A percentile compares a stretch with the other conserved stretches of the same genome.
phyloP scores from a whole-genome alignment of 2,797 vertebrate genomes.

The Morus bassanus region DNA sequence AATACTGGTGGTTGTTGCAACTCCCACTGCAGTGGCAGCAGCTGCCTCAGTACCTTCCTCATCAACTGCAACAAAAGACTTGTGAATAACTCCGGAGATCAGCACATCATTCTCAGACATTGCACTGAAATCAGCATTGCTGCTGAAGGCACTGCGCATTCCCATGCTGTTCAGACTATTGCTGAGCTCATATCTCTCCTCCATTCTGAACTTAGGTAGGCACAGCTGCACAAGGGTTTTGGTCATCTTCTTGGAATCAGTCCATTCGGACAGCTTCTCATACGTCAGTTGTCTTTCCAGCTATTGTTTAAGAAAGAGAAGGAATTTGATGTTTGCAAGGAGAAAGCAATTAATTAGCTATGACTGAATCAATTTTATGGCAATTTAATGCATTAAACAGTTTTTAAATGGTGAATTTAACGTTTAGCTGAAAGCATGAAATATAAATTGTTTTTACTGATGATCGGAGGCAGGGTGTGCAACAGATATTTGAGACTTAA shows the following conservation, averaged over 20 bases:
- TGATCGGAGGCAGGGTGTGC: background rate
- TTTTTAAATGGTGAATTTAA: background rate
- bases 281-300: slow-evolving; percentile 37
- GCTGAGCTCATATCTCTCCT: background rate
- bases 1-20: fast-evolving
- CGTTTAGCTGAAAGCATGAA: background rate
- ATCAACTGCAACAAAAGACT: slow-evolving; percentile 86
- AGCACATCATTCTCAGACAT: slow-evolving; percentile 47
- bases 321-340: background rate
- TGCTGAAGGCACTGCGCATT: background rate
- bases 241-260: slow-evolving; percentile 8
- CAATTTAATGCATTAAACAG: background rate
- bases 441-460: background rate
- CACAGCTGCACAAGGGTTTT: slow-evolving; percentile 9
- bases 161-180: background rate
- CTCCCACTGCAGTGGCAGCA: slow-evolving; percentile 61
- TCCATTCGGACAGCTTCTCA: slow-evolving; percentile 26
- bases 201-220: slow-evolving; percentile 40
- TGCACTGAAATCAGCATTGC: background rate
- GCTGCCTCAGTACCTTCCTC: slow-evolving; percentile 89
- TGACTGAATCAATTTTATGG: background rate
- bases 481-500: background rate
- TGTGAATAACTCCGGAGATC: slow-evolving; percentile 84
- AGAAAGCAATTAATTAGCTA: background rate
- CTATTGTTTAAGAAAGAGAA: background rate